Evolutionary conservation across 2,888 invertebrate genomes (phyloP).

Genomic region (Xanthorhoe spadicearia): DNA sequence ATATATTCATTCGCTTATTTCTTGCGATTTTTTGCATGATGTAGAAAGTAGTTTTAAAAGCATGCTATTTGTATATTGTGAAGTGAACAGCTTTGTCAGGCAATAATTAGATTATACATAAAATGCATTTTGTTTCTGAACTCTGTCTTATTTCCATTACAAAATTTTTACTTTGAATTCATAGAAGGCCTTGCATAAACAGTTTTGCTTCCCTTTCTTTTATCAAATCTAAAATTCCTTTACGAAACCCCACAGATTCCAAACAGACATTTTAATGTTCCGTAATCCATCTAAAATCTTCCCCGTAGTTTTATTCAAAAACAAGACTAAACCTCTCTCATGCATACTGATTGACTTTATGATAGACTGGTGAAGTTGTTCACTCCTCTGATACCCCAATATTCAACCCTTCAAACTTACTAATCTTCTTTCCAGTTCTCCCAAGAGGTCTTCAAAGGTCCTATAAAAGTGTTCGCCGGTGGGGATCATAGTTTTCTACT

Average conservation of each 20-base stretch:
- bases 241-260: no score
- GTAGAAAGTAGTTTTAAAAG: conserved; percentile 2
- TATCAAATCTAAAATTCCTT: no score
- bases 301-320: not conserved
- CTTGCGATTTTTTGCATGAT: conserved; percentile 24
- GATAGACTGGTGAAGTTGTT: conserved; percentile 32
- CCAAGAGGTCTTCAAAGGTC: conserved; percentile 68
- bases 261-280: not conserved
- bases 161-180: not conserved
- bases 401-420: conserved; percentile 17
- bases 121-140: not conserved
- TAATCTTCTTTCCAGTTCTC: conserved; percentile 61
- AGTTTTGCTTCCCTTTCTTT: not conserved
- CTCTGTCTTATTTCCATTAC: not conserved
- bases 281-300: not conserved
- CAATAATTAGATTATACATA: conserved; percentile 1
- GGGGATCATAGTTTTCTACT: conserved; percentile 95
- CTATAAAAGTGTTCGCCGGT: conserved; percentile 89
- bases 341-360: not conserved
- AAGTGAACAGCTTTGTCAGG: conserved; percentile 35
- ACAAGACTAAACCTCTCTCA: not conserved
- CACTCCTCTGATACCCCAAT: conserved; percentile 4
- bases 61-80: conserved; percentile 16
- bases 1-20: conserved; percentile 18
- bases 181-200: not conserved